Base-by-base conservation (phyloP, 1,140 invertebrate genomes). In the Eupristina koningsbergeri region DNA sequence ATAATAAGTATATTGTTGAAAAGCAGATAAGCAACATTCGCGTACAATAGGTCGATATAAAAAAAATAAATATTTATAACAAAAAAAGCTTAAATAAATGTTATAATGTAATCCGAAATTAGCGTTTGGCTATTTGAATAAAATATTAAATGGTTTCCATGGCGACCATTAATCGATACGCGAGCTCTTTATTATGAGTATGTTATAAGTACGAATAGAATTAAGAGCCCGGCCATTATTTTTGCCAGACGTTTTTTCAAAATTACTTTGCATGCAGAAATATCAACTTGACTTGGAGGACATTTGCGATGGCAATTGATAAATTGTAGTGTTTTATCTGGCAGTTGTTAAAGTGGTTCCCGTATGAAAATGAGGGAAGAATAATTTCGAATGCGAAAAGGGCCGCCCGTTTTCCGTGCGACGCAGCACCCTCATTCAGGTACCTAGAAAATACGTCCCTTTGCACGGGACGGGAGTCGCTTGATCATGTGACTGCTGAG, bases 121-220 rank as follows among this genome's bases (percentile, higher is more conserved):
- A 53, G 13, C 31, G 6, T 75, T 50, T 50, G 45, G 45, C 1
- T 26, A 34, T 11, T 45, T 53, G n/a, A 50, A 75, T 50, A 50
- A 75, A 75, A 50, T 75, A 74, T 75, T 47, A 50, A 75, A 53
- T 34, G 73, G 47, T 75, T 15, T 19, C 73, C 22, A 53, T 75
- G 45, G 73, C 13, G 34, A 75, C 45, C 45, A 75, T 50, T 75
- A 75, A 75, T 75, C 73, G 73, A 75, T 75, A 75, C 41, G 41
- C 2, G 29, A 50, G 17, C n/a, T 75, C 45, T 31, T 71, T 71
- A 69, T 69, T 69, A 71, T 41, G 22, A 71, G 36, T 41, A n/a
- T 19, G 67, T 71, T 71, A 71, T 71, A 26, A 71, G 67, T n/a
- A 41, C 19, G 36, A 41, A 71, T 41, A 71, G 41, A 71, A 71